Evolutionary conservation across 2,888 invertebrate genomes (phyloP).

Genomic region (Geotrupes spiniger): DNA sequence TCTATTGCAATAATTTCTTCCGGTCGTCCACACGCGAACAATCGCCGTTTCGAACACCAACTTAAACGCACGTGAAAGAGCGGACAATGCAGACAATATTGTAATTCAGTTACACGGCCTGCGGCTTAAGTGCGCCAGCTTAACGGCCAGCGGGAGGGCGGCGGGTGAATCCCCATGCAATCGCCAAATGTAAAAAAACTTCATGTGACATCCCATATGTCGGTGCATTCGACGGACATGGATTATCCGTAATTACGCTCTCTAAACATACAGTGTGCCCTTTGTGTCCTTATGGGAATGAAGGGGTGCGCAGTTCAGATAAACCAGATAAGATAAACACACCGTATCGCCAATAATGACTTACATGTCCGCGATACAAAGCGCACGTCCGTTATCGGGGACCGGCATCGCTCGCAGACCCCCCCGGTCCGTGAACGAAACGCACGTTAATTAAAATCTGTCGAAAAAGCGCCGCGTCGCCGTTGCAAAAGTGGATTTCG

Average conservation of each 20-base stretch:
- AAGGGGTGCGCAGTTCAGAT: constrained; percentile 43
- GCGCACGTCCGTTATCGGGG: constrained; percentile 17
- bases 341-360: constrained; percentile 33
- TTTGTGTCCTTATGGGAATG: constrained; percentile 48
- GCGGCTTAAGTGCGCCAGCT: constrained; percentile 34
- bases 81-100: constrained; percentile 4
- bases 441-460: too few species aligned
- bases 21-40: too few species aligned
- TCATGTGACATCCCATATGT: constrained; percentile 43
- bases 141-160: constrained; percentile 24
- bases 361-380: constrained; percentile 26
- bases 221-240: constrained; percentile 40
- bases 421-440: too few species aligned
- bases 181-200: constrained; percentile 21
- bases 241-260: constrained; percentile 51
- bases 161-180: constrained; percentile 24
- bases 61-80: too few species aligned
- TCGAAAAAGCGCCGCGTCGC: too few species aligned
- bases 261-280: constrained; percentile 46
- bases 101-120: too few species aligned
- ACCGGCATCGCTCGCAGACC: too few species aligned
- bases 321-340: constrained; percentile 48
- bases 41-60: too few species aligned
- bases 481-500: too few species aligned
- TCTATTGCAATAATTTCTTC: too few species aligned